Conservation (phyloP, 2,113 vertebrate species). For the Corythornis vintsioides region DNA sequence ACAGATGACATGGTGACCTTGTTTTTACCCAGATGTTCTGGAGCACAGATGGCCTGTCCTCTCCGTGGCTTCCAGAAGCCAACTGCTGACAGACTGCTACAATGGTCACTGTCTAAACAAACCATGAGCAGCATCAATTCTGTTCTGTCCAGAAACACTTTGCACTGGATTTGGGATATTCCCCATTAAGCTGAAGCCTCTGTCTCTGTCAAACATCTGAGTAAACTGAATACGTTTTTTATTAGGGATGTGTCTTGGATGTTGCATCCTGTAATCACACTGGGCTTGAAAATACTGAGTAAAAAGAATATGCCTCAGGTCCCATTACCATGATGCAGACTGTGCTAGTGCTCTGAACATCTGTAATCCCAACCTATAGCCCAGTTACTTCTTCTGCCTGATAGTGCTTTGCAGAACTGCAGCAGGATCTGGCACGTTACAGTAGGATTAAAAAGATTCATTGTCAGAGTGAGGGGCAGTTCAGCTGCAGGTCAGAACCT, state of each 20-base stretch:
- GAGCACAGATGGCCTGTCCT: background rate
- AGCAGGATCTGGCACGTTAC: accelerated
- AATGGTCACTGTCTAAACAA: background rate
- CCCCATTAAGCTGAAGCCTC: background rate
- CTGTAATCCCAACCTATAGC: background rate
- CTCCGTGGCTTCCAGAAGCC: background rate
- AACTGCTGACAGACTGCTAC: background rate
- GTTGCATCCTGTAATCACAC: background rate
- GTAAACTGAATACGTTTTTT: background rate
- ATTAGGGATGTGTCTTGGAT: background rate
- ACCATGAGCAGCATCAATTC: background rate
- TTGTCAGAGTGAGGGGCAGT: background rate
- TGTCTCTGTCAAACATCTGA: background rate
- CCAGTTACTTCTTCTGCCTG: background rate
- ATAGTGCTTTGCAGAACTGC: background rate
- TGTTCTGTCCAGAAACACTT: background rate
- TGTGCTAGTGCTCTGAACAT: background rate
- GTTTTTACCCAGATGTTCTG: background rate
- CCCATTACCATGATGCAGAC: background rate
- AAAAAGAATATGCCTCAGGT: background rate
- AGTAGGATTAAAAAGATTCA: accelerated
- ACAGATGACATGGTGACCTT: background rate
- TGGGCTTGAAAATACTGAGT: background rate
- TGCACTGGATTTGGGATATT: background rate
- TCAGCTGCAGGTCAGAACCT: background rate